phyloP scores from a whole-genome alignment of 2,888 invertebrate genomes.

The Salticus scenicus region DNA sequence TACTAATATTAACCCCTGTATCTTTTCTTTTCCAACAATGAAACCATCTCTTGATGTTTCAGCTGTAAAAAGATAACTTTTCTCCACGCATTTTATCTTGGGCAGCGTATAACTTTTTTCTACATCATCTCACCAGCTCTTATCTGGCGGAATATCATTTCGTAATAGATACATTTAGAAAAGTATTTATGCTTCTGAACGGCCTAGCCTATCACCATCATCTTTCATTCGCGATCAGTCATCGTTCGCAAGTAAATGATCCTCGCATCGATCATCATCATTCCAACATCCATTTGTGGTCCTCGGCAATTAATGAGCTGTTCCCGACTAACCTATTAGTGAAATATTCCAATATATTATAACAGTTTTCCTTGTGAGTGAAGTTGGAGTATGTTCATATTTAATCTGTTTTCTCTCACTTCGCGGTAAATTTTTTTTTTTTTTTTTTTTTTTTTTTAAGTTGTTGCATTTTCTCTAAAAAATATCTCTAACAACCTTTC shows the following conservation, averaged over 20 bases:
- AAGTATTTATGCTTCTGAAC: conserved; percentile 51
- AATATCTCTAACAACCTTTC: too few relatives aligned
- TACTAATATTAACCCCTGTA: too few relatives aligned
- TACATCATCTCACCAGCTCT: too few relatives aligned
- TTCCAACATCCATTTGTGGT: conserved; percentile 27
- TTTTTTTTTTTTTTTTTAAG: too few relatives aligned
- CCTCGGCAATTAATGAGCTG: conserved; percentile 43
- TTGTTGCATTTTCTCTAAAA: too few relatives aligned
- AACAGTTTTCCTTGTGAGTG: background rate
- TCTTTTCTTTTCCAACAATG: background rate
- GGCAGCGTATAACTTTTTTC: too few relatives aligned
- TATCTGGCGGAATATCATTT: conserved; percentile 18
- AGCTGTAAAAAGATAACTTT: background rate
- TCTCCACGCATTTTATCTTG: background rate
- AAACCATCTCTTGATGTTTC: background rate
- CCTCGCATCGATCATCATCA: conserved; percentile 41
- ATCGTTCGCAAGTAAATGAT: conserved; percentile 53
- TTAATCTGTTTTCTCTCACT: background rate
- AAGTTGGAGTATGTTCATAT: background rate
- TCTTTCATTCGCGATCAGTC: conserved; percentile 50
- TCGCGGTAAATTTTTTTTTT: too few relatives aligned
- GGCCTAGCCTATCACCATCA: conserved; percentile 41
- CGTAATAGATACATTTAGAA: conserved; percentile 40
- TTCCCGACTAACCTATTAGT: background rate
- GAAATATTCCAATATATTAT: background rate